Evolutionary conservation across 1,140 invertebrate genomes (phyloP).

Genomic region (Drosophila ohnishii): DNA sequence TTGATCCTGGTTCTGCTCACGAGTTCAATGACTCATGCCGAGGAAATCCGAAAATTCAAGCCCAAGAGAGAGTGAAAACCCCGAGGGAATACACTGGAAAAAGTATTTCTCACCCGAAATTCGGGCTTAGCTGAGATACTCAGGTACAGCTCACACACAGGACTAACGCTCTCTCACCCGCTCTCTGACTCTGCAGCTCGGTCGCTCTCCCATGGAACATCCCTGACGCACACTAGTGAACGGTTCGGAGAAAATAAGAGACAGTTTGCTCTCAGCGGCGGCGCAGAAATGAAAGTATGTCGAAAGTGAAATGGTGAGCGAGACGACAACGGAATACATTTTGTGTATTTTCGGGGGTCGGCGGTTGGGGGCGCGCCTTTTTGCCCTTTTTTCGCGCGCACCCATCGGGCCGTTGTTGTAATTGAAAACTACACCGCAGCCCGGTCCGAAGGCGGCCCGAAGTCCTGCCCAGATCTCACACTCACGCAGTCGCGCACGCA

Average conservation of each 20-base stretch:
- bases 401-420: constrained; percentile 54
- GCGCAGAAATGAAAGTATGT: constrained; percentile 15
- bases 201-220: constrained; percentile 2
- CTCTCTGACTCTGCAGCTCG: neutral
- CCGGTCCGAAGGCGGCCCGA: constrained; percentile 51
- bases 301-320: constrained; percentile 42
- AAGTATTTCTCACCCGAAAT: neutral
- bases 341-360: constrained; percentile 62
- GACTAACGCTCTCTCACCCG: neutral
- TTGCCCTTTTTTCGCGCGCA: constrained; percentile 66
- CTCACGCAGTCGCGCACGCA: constrained; percentile 32
- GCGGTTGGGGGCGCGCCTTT: constrained; percentile 59
- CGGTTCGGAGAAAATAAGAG: constrained; percentile 12
- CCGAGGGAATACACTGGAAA: constrained; percentile 15
- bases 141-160: constrained; percentile 18
- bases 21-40: constrained; percentile 20
- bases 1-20: neutral
- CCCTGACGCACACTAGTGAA: neutral
- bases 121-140: neutral
- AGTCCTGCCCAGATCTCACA: constrained; percentile 42
- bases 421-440: constrained; percentile 67
- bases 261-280: constrained; percentile 34
- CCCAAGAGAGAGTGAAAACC: neutral
- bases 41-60: neutral
- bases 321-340: constrained; percentile 65